These are phyloP conservation scores for Aurelia aurita complex sp. Pacific DNA, from an alignment of 30 jellyfish, hydroid and myxozoan genomes.

Conservation along the genomic window DNA sequence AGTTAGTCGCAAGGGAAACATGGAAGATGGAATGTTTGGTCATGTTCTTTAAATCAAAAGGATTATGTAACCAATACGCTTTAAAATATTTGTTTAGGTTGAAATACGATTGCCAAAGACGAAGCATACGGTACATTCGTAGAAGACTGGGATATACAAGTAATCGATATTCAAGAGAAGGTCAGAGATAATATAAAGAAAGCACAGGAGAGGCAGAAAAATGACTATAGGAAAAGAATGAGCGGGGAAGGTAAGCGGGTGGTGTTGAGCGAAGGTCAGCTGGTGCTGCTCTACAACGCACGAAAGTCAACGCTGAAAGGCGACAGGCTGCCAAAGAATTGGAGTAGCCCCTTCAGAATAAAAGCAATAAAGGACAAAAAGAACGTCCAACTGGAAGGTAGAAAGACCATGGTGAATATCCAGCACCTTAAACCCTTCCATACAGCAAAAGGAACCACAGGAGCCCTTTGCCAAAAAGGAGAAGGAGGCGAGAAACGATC, in stretches of 20 bases:
- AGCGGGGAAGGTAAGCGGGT: neutral
- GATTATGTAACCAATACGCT: neutral
- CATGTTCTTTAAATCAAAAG: neutral
- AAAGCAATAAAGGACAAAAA: neutral
- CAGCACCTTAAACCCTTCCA: conserved; percentile 17
- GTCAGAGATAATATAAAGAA: conserved; percentile 18
- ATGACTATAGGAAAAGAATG: neutral
- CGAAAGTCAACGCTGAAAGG: neutral
- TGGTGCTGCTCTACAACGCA: conserved; percentile 1
- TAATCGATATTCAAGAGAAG: neutral
- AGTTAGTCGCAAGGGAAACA: no score
- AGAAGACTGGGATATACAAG: neutral
- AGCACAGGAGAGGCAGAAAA: conserved; percentile 12
- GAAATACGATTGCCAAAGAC: neutral
- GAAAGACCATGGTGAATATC: conserved; percentile 5
- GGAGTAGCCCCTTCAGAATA: neutral
- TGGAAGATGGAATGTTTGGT: neutral
- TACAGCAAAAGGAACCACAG: no score
- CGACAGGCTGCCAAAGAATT: neutral
- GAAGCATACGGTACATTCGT: neutral
- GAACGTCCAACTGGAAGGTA: conserved; percentile 2
- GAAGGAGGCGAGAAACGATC: no score
- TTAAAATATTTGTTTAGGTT: neutral
- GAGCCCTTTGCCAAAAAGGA: no score
- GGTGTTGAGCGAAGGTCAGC: neutral